Evolutionary conservation across 2,113 vertebrate genomes (phyloP), one percentile per base, ranked within the genome.

Genomic region (Myrmophylax atrothorax): DNA sequence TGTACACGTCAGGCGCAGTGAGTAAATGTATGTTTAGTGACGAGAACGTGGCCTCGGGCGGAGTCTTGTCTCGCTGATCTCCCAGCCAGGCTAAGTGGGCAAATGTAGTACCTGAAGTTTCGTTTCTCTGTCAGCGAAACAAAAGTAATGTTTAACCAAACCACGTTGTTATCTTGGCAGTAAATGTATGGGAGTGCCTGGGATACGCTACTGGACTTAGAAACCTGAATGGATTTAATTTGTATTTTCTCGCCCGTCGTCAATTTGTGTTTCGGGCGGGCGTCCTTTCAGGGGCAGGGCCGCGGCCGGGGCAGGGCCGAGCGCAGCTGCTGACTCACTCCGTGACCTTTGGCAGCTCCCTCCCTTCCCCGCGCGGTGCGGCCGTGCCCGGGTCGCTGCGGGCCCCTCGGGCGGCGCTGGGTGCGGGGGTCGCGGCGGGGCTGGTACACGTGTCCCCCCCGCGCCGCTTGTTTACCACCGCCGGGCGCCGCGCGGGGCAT

Each of bases 401-500:
- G 47, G 47, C 20, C 47, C 47, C 47, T 22, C 22, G 20, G 47
- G 47, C 40, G 47, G 47, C 12, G 47, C 23, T 12, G 47, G 22
- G 47, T 23, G n/a, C 37, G 18, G 60, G 31, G 31, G 56, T 60
- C 31, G 5, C 22, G 62, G 42, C 31, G 7, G 22, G 29, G 74
- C 96, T 85, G 95, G 97, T 96, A 97, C 98, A 98, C 98, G 98
- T 98, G 98, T 98, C 98, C 97, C 93, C 92, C 97, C 93, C 92
- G 66, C 59, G 93, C 73, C 92, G 94, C 95, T 98, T 98, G 98
- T 98, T 98, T 98, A 98, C 98, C 93, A 97, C 90, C 96, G 92
- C 96, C 38, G 80, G 35, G 33, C 15, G 52, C 70, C n/a, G 31
- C 79, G 95, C 93, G 40, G 9, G 15, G 84, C 18, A 89, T 67